Evolutionary conservation across 2,797 vertebrate species (phyloP), one percentile per base, ranked within the genome.

Genomic region (Rhincodon typus): DNA sequence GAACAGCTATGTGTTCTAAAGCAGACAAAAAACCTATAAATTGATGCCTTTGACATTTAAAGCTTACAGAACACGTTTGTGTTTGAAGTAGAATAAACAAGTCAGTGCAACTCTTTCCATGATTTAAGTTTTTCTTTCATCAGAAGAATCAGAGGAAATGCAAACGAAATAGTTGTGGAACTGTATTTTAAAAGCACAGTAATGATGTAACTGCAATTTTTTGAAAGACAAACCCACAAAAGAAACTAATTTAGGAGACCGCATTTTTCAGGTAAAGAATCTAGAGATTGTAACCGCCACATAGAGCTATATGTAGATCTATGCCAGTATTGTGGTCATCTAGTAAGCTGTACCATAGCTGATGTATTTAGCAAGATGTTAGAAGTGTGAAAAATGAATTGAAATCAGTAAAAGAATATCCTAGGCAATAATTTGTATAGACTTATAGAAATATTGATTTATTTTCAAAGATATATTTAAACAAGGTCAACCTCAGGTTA

Each of bases 31-130:
- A 25, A 10, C 90, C 90, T 93, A n/a, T 93, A 93, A n/a, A 38
- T 67, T 93, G 90, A 67, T 93, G 21, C 42, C 10, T 21, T 57
- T 67, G 25, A 93, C n/a, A 93, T 93, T 93, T 42, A 93, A 42
- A 69, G 62, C n/a, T 67, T 67, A 38, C 8, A 93, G 62, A 93
- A 93, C 90, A 67, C 62, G 25, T 8, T 66, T 91, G 4, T 91
- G 57, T n/a, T 6, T 91, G 34, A n/a, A 19, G 57, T 66, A 57
- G 66, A 62, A 42, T 67, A 93, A 93, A 93, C n/a, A 93, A 38
- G 62, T 93, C 38, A 38, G 62, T 93, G 90, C 62, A 93, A 93
- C 90, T 93, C 90, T 93, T 93, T 93, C 90, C 90, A 93, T 42
- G 90, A 62, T 93, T 91, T 67, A 93, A 93, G 17, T 38, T 93